Percentiles rank a stretch among this genome's conserved stretches.
Evolutionary conservation across 2,113 vertebrate species (phyloP).

Genomic region (Gavia stellata): DNA sequence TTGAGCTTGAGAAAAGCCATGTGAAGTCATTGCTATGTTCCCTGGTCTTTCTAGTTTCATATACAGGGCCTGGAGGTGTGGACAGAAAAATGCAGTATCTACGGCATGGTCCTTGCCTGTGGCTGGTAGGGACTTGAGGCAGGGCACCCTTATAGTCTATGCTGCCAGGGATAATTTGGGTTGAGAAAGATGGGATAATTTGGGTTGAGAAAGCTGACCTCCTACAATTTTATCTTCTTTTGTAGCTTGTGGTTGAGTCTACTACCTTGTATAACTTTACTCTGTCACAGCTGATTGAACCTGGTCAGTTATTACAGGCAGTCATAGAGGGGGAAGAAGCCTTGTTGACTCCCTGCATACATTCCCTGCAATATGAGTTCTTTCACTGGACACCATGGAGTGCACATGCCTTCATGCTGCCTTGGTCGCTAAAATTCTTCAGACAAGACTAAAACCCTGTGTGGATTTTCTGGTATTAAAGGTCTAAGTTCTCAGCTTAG

Average conservation of each 20-base stretch:
- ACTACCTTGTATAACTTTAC: background rate
- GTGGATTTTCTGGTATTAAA: background rate
- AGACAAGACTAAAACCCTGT: background rate
- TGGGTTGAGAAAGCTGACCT: background rate
- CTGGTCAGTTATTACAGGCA: background rate
- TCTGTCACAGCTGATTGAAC: background rate
- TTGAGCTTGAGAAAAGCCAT: background rate
- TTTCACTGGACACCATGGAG: background rate
- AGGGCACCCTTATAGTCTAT: background rate
- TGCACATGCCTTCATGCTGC: background rate
- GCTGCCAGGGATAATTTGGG: background rate
- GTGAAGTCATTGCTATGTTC: background rate
- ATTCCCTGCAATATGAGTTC: background rate
- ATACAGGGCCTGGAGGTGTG: background rate
- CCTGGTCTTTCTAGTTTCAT: background rate
- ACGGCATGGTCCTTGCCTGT: fast-evolving
- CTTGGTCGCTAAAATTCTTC: background rate
- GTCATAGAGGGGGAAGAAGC: background rate
- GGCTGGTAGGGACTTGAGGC: background rate
- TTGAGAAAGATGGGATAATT: background rate
- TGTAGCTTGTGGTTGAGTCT: background rate
- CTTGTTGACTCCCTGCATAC: background rate
- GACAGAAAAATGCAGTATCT: background rate
- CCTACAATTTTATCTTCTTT: background rate
- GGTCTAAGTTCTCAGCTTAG: background rate